These are phyloP conservation scores for Zaprionus vittiger DNA, from an alignment of 1,140 invertebrate genomes.

Conservation along the genomic window DNA sequence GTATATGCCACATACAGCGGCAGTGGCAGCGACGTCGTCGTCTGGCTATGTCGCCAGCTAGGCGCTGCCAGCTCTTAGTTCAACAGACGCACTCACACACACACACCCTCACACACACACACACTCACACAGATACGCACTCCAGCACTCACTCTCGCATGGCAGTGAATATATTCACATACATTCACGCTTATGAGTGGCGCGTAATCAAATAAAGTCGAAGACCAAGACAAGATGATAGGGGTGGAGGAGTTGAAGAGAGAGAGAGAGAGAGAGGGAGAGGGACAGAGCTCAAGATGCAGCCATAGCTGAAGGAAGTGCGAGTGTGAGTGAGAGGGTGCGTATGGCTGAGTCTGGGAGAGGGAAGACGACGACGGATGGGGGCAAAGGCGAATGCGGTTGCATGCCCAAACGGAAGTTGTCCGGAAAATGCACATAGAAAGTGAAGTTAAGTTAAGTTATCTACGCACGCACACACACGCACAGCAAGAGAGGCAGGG, in stretches of 20 bases:
- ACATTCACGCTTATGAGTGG: constrained; percentile 47
- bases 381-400: constrained; percentile 49
- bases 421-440: constrained; percentile 54
- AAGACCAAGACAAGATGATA: constrained; percentile 42
- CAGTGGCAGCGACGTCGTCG: constrained; percentile 7
- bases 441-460: constrained; percentile 53
- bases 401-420: constrained; percentile 52
- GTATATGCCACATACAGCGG: constrained; percentile 35
- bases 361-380: background rate
- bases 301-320: background rate
- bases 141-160: constrained; percentile 13
- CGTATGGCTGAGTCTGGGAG: background rate
- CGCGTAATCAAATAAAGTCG: constrained; percentile 48
- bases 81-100: constrained; percentile 35
- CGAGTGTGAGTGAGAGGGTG: background rate
- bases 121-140: background rate
- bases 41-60: constrained; percentile 44
- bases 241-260: constrained; percentile 1
- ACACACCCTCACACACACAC: background rate
- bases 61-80: constrained; percentile 43
- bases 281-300: background rate
- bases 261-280: background rate
- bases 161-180: constrained; percentile 40
- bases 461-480: constrained; percentile 42
- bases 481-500: background rate